Conservation (phyloP, 1,140 invertebrate genomes). For the Drosophila melanica region DNA sequence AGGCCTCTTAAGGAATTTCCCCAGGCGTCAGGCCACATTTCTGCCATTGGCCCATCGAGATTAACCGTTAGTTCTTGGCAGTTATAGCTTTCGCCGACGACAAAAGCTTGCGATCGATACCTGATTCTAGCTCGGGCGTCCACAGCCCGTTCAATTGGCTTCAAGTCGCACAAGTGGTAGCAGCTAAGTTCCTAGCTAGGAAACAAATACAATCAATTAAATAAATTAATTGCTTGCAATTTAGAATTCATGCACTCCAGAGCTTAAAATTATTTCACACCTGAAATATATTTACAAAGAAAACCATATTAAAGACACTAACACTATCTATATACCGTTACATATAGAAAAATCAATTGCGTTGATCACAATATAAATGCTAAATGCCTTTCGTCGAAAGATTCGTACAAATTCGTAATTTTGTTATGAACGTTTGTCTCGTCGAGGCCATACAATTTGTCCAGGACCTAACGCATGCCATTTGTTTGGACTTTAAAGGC, state of each 20-base stretch:
- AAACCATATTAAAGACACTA: constrained; percentile 3
- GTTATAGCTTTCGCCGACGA: constrained; percentile 12
- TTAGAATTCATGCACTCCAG: constrained; percentile 12
- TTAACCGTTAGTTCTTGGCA: constrained; percentile 44
- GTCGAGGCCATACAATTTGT: constrained; percentile 73
- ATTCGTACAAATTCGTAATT: constrained; percentile 72
- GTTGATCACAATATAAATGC: constrained; percentile 70
- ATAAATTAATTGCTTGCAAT: constrained; percentile 26
- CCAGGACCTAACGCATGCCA: constrained; percentile 69
- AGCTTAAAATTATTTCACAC: constrained; percentile 47
- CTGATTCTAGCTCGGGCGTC: neutral
- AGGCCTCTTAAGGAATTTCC: constrained; percentile 46
- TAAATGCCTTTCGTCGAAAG: constrained; percentile 78
- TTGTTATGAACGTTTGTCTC: constrained; percentile 79
- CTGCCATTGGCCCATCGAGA: constrained; percentile 36
- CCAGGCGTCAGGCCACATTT: constrained; percentile 39
- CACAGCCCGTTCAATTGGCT: constrained; percentile 62
- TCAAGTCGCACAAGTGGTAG: constrained; percentile 65
- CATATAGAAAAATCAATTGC: constrained; percentile 43
- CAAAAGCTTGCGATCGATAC: constrained; percentile 17
- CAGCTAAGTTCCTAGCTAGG: constrained; percentile 31
- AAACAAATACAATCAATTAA: constrained; percentile 17
- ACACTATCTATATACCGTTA: constrained; percentile 30
- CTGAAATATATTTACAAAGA: constrained; percentile 41
- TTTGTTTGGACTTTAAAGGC: constrained; percentile 69